These are phyloP conservation scores for Dasypolia templi DNA, from an alignment of 2,888 invertebrate species.

Conservation along the genomic window DNA sequence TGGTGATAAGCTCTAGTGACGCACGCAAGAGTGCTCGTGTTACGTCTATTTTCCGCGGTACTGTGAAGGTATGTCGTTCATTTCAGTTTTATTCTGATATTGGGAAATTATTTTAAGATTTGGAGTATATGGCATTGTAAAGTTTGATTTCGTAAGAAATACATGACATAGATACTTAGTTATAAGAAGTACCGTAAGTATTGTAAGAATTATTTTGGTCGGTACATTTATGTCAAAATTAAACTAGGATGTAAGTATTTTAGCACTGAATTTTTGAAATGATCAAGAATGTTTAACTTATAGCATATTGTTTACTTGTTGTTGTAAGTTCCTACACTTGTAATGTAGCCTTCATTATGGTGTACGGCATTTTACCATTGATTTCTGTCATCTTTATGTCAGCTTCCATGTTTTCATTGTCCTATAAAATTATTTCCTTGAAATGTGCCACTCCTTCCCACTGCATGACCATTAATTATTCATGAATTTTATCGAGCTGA, in stretches of 20 bases:
- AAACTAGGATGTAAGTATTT: background rate
- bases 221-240: background rate
- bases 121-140: background rate
- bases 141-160: background rate
- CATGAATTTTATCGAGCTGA: background rate
- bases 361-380: background rate
- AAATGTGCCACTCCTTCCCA: background rate
- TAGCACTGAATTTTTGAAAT: background rate
- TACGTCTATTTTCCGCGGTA: background rate
- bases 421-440: background rate
- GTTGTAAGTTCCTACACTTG: background rate
- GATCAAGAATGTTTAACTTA: background rate
- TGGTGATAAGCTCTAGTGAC: conserved; percentile 10
- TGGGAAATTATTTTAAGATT: background rate
- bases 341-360: background rate
- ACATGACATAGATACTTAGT: background rate
- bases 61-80: conserved; percentile 34
- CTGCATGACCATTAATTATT: conserved; percentile 5
- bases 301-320: no score
- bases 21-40: no score
- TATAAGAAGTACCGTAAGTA: no score
- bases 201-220: background rate
- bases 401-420: background rate
- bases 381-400: background rate
- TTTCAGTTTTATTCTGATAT: background rate